Evolutionary conservation across 2,113 vertebrate species (phyloP).

Genomic region (Vicugna pacos): DNA sequence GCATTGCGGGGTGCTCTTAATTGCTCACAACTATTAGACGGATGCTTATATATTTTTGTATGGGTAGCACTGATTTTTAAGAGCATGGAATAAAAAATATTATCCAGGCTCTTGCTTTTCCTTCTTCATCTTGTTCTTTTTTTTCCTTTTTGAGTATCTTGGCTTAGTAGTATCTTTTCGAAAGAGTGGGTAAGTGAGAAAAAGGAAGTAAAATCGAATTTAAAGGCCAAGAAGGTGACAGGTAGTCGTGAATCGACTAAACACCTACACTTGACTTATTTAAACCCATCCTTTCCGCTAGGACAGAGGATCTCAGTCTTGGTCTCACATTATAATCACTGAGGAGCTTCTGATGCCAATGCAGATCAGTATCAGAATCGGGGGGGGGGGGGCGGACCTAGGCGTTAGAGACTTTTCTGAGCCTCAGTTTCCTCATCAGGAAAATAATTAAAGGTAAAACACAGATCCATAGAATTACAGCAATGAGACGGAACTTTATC

Average conservation of each 20-base stretch:
- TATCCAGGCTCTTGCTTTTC: not conserved
- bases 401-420: not conserved
- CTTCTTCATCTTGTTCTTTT: not conserved
- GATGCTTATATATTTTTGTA: not conserved
- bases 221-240: not conserved
- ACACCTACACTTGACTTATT: not conserved
- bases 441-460: slow-evolving; percentile 7
- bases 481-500: not conserved
- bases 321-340: not conserved
- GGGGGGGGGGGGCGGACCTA: too few relatives aligned
- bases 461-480: not conserved
- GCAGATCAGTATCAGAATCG: not conserved
- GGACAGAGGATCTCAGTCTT: not conserved
- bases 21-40: not conserved
- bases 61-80: not conserved
- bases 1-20: not conserved
- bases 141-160: not conserved
- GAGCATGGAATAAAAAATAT: not conserved
- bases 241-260: not conserved
- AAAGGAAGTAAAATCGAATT: not conserved
- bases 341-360: not conserved
- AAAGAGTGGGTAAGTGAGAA: not conserved
- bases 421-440: not conserved
- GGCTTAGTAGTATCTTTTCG: slow-evolving; percentile 14
- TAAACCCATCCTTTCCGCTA: not conserved